phyloP scores from a whole-genome alignment of 1,140 invertebrate genomes.

The Drosophila aff. region DNA sequence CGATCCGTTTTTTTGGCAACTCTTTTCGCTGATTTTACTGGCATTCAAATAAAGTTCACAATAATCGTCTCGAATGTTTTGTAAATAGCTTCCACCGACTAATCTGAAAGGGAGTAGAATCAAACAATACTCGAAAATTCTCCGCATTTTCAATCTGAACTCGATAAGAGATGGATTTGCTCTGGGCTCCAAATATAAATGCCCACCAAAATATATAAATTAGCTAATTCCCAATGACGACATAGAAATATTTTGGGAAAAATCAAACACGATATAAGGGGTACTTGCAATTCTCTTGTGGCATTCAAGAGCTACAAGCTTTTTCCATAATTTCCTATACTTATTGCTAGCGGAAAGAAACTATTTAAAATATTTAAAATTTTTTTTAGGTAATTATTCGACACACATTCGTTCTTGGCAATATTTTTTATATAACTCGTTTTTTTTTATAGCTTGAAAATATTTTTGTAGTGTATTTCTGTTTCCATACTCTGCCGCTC shows the following conservation, averaged over 20 bases:
- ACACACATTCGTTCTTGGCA: too few species aligned
- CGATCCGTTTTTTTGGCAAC: neutral
- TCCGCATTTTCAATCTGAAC: conserved; percentile 1
- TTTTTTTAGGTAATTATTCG: neutral
- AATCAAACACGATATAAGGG: neutral
- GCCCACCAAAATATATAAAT: neutral
- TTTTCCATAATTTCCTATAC: neutral
- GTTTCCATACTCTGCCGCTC: neutral
- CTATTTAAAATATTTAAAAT: neutral
- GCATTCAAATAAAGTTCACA: neutral
- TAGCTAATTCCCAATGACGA: neutral
- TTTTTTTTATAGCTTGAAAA: too few species aligned
- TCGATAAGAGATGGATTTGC: neutral
- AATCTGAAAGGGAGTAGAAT: neutral
- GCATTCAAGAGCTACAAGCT: neutral
- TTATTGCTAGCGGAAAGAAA: too few species aligned
- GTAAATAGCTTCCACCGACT: neutral
- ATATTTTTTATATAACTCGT: too few species aligned
- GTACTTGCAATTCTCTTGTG: neutral
- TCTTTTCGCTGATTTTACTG: neutral
- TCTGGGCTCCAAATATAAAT: neutral
- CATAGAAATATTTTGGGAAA: neutral
- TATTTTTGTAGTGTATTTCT: neutral
- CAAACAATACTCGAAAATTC: neutral
- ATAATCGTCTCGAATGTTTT: neutral